These are phyloP conservation scores for Callospermophilus lateralis DNA, from an alignment of 2,113 vertebrate genomes.

Conservation along the genomic window DNA sequence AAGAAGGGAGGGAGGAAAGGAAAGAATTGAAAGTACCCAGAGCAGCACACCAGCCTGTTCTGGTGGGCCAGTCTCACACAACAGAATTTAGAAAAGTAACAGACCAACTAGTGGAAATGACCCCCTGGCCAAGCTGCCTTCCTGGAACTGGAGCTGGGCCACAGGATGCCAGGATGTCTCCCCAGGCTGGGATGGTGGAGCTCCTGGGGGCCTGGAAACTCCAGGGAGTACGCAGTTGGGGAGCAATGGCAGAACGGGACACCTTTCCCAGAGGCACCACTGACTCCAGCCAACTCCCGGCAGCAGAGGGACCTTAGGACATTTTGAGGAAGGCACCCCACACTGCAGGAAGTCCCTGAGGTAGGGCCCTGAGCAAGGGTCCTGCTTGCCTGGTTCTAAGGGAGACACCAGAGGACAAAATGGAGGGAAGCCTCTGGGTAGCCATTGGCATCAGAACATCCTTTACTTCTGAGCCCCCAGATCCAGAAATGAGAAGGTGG, in stretches of 20 bases:
- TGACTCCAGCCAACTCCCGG: no score
- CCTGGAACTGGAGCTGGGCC: neutral
- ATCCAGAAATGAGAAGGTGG: neutral
- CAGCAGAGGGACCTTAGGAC: neutral
- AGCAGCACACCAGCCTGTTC: neutral
- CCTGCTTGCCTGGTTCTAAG: no score
- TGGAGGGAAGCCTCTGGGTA: neutral
- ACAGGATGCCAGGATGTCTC: neutral
- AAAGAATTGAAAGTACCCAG: no score
- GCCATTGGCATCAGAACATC: neutral
- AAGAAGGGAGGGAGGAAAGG: no score
- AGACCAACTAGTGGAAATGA: rapidly evolving
- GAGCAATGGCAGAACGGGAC: rapidly evolving
- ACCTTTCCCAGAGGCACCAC: neutral
- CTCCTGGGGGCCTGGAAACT: neutral
- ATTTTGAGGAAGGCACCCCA: no score
- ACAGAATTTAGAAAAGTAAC: neutral
- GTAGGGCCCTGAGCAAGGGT: neutral
- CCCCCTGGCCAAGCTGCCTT: neutral
- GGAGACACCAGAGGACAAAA: neutral
- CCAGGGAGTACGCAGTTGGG: neutral
- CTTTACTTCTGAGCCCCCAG: neutral
- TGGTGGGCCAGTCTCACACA: neutral
- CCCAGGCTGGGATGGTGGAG: neutral
- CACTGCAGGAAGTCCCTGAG: neutral